Evolutionary conservation across 2,113 vertebrate species (phyloP).

Genomic region (Phaetusa simplex): DNA sequence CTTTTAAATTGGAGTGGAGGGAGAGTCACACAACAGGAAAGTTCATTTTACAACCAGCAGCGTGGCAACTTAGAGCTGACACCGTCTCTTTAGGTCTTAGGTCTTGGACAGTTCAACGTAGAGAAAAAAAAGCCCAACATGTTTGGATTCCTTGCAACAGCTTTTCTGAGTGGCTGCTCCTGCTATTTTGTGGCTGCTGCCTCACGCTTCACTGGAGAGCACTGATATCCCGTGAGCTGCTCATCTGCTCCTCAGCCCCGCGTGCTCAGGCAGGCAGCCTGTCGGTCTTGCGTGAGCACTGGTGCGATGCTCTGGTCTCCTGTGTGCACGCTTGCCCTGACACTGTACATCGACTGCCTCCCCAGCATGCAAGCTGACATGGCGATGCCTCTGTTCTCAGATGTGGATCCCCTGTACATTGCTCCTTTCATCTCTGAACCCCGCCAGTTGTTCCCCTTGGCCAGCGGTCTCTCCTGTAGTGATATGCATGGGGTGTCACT

Average conservation of each 20-base stretch:
- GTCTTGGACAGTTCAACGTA: not conserved
- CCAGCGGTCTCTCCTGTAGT: fast-evolving
- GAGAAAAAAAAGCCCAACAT: not conserved
- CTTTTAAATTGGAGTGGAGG: not conserved
- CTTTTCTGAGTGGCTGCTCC: not conserved
- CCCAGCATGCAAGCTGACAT: fast-evolving
- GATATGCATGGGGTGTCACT: fast-evolving
- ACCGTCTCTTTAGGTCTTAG: not conserved
- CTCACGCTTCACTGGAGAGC: not conserved
- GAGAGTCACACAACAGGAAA: not conserved
- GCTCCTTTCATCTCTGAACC: not conserved
- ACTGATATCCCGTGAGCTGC: not conserved
- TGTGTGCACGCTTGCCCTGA: fast-evolving
- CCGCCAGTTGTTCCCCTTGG: fast-evolving
- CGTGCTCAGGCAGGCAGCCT: not conserved
- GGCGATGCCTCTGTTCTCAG: not conserved
- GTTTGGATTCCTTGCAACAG: not conserved
- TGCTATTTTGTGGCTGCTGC: not conserved
- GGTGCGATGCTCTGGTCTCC: not conserved
- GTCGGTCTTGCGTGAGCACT: not conserved
- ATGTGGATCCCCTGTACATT: not conserved
- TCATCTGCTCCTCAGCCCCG: not conserved
- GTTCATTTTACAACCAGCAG: not conserved
- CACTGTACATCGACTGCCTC: fast-evolving
- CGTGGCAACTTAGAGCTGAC: not conserved